Conservation (phyloP, 2,113 vertebrate genomes). For the Recurvirostra avosetta region DNA sequence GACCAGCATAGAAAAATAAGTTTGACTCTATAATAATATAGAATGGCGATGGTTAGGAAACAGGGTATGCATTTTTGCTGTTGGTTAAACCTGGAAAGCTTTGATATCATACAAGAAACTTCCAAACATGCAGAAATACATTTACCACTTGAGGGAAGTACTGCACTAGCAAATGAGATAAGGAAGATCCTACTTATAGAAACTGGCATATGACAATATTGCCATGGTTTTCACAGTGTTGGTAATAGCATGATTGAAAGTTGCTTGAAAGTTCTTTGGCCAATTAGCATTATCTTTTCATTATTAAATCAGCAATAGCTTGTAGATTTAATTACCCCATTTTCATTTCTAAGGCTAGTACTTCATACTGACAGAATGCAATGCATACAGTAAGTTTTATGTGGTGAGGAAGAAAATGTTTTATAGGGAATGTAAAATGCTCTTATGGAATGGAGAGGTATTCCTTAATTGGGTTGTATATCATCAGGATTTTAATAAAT, state of each 20-base stretch:
- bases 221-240: background rate
- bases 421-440: slow-evolving; percentile 52
- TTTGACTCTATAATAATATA: background rate
- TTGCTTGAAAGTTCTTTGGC: background rate
- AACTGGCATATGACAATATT: background rate
- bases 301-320: slow-evolving; percentile 18
- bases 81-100: background rate
- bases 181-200: background rate
- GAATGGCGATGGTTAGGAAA: background rate
- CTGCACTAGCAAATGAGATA: background rate
- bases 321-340: slow-evolving; percentile 18
- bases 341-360: slow-evolving; percentile 28
- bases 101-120: background rate
- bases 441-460: slow-evolving; percentile 1
- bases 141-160: slow-evolving; percentile 46
- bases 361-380: background rate
- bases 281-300: slow-evolving; percentile 41
- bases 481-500: slow-evolving; percentile 40
- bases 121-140: background rate
- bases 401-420: slow-evolving; percentile 23
- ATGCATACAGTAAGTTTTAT: slow-evolving; percentile 4
- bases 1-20: background rate
- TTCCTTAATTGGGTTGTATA: slow-evolving; percentile 51
- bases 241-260: background rate
- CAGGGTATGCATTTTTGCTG: background rate